Percentiles rank a stretch among this genome's conserved stretches.
phyloP scores from a whole-genome alignment of 2,888 invertebrate species.

The Danaus chrysippus region DNA sequence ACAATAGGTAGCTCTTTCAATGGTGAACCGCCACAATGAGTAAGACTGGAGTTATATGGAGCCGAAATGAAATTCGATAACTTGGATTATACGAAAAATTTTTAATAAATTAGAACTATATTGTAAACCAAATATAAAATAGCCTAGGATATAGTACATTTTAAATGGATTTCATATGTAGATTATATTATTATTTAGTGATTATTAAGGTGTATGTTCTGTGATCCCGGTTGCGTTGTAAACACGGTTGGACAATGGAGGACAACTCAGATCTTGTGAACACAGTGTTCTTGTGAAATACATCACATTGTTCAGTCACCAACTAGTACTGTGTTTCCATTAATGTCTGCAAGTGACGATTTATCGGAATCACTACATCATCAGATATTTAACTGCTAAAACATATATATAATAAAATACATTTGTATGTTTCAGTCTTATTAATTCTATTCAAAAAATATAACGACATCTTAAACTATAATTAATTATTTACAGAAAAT shows the following conservation, averaged over 20 bases:
- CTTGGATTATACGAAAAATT: neutral
- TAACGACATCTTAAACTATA: too few relatives aligned
- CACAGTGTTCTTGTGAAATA: conserved; percentile 78
- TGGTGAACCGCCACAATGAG: conserved; percentile 75
- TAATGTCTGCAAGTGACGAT: conserved; percentile 42
- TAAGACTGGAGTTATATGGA: conserved; percentile 48
- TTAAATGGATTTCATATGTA: neutral
- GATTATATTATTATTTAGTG: neutral
- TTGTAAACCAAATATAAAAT: neutral
- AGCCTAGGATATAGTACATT: too few relatives aligned
- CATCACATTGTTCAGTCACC: conserved; percentile 76
- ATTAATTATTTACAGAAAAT: too few relatives aligned
- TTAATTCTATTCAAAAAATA: too few relatives aligned
- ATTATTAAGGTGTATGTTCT: conserved; percentile 35
- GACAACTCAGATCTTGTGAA: conserved; percentile 74
- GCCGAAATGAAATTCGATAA: conserved; percentile 27
- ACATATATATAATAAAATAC: too few relatives aligned
- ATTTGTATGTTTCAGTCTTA: too few relatives aligned
- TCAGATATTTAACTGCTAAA: too few relatives aligned
- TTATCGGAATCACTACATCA: conserved; percentile 20
- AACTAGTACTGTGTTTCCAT: conserved; percentile 41
- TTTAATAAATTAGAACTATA: neutral
- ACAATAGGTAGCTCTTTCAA: conserved; percentile 78
- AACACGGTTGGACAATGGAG: conserved; percentile 76
- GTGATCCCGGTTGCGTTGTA: conserved; percentile 44